Base-by-base conservation (phyloP, 2,113 vertebrate genomes). In the Cryptomyrus ogoouensis region DNA sequence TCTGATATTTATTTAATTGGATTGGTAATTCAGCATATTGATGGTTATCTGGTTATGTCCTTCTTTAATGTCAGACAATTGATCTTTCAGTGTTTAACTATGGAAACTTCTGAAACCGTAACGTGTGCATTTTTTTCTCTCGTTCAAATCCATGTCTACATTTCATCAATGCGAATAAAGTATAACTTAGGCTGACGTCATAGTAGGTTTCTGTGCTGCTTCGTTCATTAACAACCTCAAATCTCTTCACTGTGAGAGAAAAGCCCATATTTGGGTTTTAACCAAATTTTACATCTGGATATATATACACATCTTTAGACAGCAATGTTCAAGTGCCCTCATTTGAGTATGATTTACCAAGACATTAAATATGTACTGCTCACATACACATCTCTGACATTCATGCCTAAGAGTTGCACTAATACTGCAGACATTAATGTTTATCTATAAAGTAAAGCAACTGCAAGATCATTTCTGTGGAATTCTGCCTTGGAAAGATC, bases 401-500 rank as follows among this genome's bases (percentile, higher is more conserved):
- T 85, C 19, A 86, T 89, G 88, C 66, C 27, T 5, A 44, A 50
- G 52, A 46, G 31, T 15, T 83, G 50, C 50, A 83, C 58, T 66
- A 87, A 89, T 50, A 74, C 88, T 88, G 47, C 62, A 49, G 39
- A 24, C 17, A 46, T 89, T 90, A 85, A 74, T 83, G 70, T 85
- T 91, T 53, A 90, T 87, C 87, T 87, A 42, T 88, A 86, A 77
- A 50, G 87, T 53, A 44, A 89, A 89, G 46, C 88, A 89, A 89
- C 90, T 80, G 80, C 39, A 84, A 46, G 35, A 84, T 84, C 83
- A 77, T 77, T 39, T 39, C 74, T 90, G 89, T 52, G 77, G 87
- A 53, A 90, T 89, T 86, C 80, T 56, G 86, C 90, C 92, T 91
- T 91, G 88, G 52, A 91, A 90, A 74, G 3, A 35, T 10, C 42